A percentile compares a stretch with the other conserved stretches of the same genome.
Conservation (phyloP, 1,140 invertebrate genomes). For the Adelges cooleyi region DNA sequence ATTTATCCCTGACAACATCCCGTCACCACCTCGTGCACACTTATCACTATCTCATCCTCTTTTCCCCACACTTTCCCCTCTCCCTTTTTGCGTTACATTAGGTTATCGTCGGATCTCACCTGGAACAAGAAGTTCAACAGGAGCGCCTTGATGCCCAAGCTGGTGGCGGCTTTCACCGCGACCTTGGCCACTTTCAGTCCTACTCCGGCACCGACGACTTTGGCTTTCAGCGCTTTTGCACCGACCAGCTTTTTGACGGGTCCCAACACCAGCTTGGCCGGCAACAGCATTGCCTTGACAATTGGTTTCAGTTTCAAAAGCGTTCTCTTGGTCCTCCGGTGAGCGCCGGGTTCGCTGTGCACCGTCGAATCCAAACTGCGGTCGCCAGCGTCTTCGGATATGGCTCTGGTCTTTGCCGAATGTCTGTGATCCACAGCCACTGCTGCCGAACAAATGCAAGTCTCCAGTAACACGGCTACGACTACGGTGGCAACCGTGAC, state of each 20-base stretch:
- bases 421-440: too few relatives aligned
- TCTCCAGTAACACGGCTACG: too few relatives aligned
- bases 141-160: constrained; percentile 13
- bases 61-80: neutral
- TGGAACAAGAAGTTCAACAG: constrained; percentile 24
- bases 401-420: too few relatives aligned
- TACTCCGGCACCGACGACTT: neutral
- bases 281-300: neutral
- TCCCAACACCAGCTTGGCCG: neutral
- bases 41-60: too few relatives aligned
- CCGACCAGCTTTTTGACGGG: neutral
- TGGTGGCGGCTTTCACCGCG: constrained; percentile 13
- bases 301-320: constrained; percentile 4
- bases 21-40: neutral
- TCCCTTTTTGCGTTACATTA: neutral
- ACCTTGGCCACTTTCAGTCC: constrained; percentile 15
- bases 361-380: too few relatives aligned
- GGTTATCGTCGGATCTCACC: neutral
- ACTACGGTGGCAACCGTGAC: too few relatives aligned
- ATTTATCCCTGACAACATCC: neutral
- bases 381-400: too few relatives aligned
- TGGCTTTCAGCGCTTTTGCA: constrained; percentile 7
- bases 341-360: neutral
- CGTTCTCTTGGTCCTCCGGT: neutral
- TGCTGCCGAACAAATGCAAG: too few relatives aligned